These are phyloP conservation scores for Collichthys lucidus DNA, from an alignment of 2,113 vertebrate species.

Conservation along the genomic window DNA sequence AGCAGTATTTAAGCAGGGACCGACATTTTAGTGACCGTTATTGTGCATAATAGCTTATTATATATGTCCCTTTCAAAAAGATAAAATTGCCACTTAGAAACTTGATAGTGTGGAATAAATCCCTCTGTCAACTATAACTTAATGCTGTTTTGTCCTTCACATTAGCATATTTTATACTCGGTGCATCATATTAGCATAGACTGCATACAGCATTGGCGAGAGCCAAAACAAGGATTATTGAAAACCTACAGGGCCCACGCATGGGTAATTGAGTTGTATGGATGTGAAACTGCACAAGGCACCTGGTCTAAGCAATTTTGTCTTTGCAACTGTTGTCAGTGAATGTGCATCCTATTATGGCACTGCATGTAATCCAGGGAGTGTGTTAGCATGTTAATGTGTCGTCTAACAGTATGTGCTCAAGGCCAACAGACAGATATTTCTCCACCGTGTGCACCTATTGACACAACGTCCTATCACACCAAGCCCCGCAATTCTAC, in stretches of 20 bases:
- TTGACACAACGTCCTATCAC: conserved; percentile 53
- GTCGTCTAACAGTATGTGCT: conserved; percentile 33
- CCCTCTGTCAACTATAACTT: conserved; percentile 34
- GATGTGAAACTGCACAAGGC: conserved; percentile 38
- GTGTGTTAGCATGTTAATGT: conserved; percentile 31
- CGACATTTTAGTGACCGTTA: conserved; percentile 11
- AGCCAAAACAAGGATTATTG: conserved; percentile 41
- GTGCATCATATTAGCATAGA: conserved; percentile 38
- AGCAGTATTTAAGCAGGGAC: conserved; percentile 14
- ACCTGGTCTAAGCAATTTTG: conserved; percentile 41
- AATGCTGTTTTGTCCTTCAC: conserved; percentile 30
- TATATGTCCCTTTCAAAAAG: conserved; percentile 26
- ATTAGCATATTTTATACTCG: conserved; percentile 29
- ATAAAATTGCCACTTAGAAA: conserved; percentile 45
- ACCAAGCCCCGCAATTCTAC: conserved; percentile 22
- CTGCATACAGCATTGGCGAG: conserved; percentile 9
- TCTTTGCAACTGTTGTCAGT: conserved; percentile 45
- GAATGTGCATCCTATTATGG: conserved; percentile 36
- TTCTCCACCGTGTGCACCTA: conserved; percentile 58
- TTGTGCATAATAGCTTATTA: conserved; percentile 23
- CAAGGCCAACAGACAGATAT: conserved; percentile 40
- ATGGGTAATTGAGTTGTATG: conserved; percentile 44
- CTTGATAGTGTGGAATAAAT: conserved; percentile 29
- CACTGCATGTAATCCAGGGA: conserved; percentile 13
- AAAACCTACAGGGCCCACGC: conserved; percentile 45